Evolutionary conservation across 1,140 invertebrate genomes (phyloP).

Genomic region (Pseudomyrmex pallidus): DNA sequence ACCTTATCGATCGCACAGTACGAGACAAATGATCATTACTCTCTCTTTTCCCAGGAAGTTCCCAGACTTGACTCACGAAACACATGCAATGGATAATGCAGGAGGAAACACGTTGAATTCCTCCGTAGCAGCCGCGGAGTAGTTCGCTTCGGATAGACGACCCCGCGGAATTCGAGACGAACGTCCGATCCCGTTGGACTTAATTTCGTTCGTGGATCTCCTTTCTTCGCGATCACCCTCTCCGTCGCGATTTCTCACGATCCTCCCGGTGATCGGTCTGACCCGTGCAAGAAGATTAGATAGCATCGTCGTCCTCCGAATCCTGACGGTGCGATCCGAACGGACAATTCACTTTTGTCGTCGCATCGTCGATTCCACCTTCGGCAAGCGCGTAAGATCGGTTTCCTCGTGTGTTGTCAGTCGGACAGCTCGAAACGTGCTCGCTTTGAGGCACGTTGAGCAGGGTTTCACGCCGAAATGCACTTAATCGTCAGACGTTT

Average conservation of each 20-base stretch:
- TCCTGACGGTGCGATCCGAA: slow-evolving; percentile 17
- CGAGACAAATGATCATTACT: background rate
- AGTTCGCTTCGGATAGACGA: slow-evolving; percentile 50
- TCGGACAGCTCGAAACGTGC: slow-evolving; percentile 22
- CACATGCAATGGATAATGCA: slow-evolving; percentile 19
- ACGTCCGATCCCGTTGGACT: slow-evolving; percentile 63
- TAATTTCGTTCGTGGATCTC: slow-evolving; percentile 62
- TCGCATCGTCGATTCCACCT: slow-evolving; percentile 46
- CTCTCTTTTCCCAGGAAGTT: background rate
- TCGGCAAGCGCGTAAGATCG: slow-evolving; percentile 11
- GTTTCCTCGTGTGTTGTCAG: slow-evolving; percentile 40
- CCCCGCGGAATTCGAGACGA: slow-evolving; percentile 63
- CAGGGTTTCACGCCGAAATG: slow-evolving; percentile 11
- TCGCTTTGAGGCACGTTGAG: slow-evolving; percentile 17
- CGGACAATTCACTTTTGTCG: slow-evolving; percentile 56
- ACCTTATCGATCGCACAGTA: background rate
- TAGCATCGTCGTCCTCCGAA: slow-evolving; percentile 33
- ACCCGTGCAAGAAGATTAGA: slow-evolving; percentile 56
- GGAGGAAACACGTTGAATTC: slow-evolving; percentile 35
- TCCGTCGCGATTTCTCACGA: slow-evolving; percentile 66
- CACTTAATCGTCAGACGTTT: slow-evolving; percentile 31
- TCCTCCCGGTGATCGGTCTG: slow-evolving; percentile 54
- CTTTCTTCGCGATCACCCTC: slow-evolving; percentile 43
- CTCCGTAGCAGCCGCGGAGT: background rate
- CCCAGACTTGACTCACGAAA: slow-evolving; percentile 26